A percentile compares a stretch with the other conserved stretches of the same genome.
These are phyloP conservation scores for Tryphoninae sp. DNA, from an alignment of 2,888 invertebrate genomes.

Conservation along the genomic window DNA sequence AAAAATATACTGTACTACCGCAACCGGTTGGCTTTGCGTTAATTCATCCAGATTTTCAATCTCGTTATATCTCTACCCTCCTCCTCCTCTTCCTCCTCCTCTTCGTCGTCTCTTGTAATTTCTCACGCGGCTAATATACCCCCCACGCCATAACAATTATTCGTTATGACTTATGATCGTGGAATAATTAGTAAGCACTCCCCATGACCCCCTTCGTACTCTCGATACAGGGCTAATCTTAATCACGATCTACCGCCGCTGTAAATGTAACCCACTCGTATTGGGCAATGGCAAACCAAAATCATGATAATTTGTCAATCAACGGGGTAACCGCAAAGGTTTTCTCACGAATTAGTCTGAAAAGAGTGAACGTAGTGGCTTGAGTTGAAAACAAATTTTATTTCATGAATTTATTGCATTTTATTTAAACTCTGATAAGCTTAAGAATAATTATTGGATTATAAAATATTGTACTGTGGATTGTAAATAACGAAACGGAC, in stretches of 20 bases:
- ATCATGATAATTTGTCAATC: slow-evolving; percentile 55
- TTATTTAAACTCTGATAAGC: slow-evolving; percentile 28
- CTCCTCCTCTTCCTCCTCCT: too few relatives aligned
- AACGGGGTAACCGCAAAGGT: slow-evolving; percentile 14
- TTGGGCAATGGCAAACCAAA: slow-evolving; percentile 32
- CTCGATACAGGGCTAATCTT: slow-evolving; percentile 55
- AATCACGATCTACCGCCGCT: slow-evolving; percentile 37
- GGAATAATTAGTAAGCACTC: slow-evolving; percentile 54
- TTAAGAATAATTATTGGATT: neutral
- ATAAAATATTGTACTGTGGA: neutral
- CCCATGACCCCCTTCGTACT: neutral
- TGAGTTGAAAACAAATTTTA: too few relatives aligned
- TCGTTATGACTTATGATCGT: slow-evolving; percentile 54
- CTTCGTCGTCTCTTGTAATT: slow-evolving; percentile 11
- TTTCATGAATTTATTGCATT: neutral
- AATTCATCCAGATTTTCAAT: slow-evolving; percentile 16
- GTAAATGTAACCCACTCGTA: slow-evolving; percentile 31
- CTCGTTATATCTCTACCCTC: neutral
- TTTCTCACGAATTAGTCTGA: slow-evolving; percentile 37
- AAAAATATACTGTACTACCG: neutral
- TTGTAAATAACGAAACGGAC: neutral
- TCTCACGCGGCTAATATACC: slow-evolving; percentile 18
- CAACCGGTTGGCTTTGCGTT: slow-evolving; percentile 1
- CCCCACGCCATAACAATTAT: slow-evolving; percentile 48
- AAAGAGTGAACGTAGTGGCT: neutral